A percentile compares a stretch with the other conserved stretches of the same genome.
phyloP scores from a whole-genome alignment of 1,140 invertebrate species.

The Conus betulinus region DNA sequence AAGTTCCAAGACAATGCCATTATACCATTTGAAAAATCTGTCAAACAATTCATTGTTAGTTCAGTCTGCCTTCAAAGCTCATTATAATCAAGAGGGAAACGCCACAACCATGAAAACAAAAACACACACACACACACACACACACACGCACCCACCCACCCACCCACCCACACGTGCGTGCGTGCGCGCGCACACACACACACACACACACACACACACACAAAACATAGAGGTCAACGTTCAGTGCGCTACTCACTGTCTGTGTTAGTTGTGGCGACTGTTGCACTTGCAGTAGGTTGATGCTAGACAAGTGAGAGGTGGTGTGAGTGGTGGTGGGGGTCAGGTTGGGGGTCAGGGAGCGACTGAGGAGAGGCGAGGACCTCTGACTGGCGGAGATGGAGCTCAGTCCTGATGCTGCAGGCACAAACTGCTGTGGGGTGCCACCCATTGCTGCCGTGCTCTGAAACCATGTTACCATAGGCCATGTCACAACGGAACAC shows the following conservation, averaged over 20 bases:
- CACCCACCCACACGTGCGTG: too few relatives aligned
- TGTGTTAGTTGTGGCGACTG: constrained; percentile 37
- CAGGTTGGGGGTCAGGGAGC: constrained; percentile 50
- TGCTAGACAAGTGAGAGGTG: constrained; percentile 36
- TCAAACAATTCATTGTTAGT: too few relatives aligned
- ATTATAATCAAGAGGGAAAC: too few relatives aligned
- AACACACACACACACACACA: too few relatives aligned
- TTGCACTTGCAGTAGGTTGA: constrained; percentile 37
- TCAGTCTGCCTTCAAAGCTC: too few relatives aligned
- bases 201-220: too few relatives aligned
- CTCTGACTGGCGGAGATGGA: constrained; percentile 55
- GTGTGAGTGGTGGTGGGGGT: background rate
- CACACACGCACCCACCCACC: too few relatives aligned
- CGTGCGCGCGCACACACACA: too few relatives aligned
- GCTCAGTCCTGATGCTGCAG: constrained; percentile 43
- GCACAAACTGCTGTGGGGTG: constrained; percentile 40
- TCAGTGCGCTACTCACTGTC: background rate
- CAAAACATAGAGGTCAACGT: background rate
- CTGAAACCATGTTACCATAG: background rate
- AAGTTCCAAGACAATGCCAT: too few relatives aligned
- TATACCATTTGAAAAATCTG: too few relatives aligned
- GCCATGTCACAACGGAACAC: too few relatives aligned
- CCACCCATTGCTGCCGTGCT: constrained; percentile 15
- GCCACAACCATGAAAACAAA: too few relatives aligned
- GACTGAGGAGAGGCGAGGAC: constrained; percentile 49